Conservation (phyloP, 2,797 vertebrate genomes). For the Falco novaeseelandiae region DNA sequence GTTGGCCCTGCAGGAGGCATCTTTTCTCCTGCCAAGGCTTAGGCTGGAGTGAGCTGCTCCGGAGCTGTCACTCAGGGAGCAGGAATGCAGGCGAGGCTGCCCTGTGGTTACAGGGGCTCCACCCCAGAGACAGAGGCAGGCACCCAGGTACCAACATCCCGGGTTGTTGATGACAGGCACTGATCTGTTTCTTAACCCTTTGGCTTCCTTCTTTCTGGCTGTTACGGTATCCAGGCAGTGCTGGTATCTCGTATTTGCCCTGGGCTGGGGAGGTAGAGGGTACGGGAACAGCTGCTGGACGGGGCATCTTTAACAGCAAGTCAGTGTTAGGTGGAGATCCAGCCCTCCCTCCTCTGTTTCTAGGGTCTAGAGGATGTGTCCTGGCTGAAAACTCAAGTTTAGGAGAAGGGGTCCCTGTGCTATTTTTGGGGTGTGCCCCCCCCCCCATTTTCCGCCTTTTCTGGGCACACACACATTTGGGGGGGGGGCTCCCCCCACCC, state of each 20-base stretch:
- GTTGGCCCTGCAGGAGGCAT: constrained; percentile 54
- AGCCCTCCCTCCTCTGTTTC: not conserved
- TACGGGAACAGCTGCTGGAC: not conserved
- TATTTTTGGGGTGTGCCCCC: no score
- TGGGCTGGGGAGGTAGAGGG: not conserved
- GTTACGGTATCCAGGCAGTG: accelerated
- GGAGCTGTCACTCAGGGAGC: constrained; percentile 75
- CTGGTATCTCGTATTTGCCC: not conserved
- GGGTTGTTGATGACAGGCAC: constrained; percentile 68
- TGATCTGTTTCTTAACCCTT: constrained; percentile 36
- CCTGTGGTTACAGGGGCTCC: constrained; percentile 76
- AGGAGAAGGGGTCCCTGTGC: not conserved
- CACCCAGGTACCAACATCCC: constrained; percentile 78
- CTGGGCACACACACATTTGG: no score
- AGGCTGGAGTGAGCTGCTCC: not conserved
- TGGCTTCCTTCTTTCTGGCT: not conserved
- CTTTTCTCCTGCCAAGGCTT: constrained; percentile 23
- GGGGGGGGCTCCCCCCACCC: no score
- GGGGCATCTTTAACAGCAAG: not conserved
- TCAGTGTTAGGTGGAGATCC: not conserved
- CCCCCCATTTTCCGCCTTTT: no score
- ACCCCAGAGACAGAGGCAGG: constrained; percentile 76
- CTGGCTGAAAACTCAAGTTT: not conserved
- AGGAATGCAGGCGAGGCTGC: constrained; percentile 82
- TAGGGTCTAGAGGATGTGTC: not conserved